phyloP scores from a whole-genome alignment of 2,797 vertebrate species.

The Acipenser transmontanus region DNA sequence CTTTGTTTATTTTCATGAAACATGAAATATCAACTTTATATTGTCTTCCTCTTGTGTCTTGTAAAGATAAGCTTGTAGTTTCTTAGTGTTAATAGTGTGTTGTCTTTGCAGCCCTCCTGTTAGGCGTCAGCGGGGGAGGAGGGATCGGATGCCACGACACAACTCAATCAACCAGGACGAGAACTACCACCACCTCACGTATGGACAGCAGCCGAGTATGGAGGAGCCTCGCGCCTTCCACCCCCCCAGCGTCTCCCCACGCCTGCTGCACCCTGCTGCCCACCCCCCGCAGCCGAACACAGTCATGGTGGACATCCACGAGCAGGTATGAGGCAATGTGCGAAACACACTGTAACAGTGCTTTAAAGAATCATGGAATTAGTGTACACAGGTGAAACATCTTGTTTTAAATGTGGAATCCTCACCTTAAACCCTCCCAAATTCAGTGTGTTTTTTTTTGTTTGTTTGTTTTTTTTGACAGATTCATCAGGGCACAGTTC shows the following conservation, averaged over 20 bases:
- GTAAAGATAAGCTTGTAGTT: not conserved
- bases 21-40: no score
- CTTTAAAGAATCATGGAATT: no score
- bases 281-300: slow-evolving; percentile 83
- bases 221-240: slow-evolving; percentile 92
- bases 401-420: no score
- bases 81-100: not conserved
- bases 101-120: slow-evolving; percentile 72
- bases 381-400: no score
- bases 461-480: slow-evolving; percentile 37
- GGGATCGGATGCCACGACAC: slow-evolving; percentile 80
- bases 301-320: slow-evolving; percentile 88
- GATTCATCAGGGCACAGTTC: slow-evolving; percentile 86
- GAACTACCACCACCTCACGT: slow-evolving; percentile 84
- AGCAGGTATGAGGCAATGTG: slow-evolving; percentile 65
- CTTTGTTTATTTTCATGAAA: no score
- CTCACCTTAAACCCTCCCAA: not conserved
- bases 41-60: no score
- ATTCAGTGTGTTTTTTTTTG: slow-evolving; percentile 1
- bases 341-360: no score
- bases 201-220: slow-evolving; percentile 75
- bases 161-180: slow-evolving; percentile 77
- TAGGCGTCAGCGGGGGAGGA: slow-evolving; percentile 83
- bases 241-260: slow-evolving; percentile 80
- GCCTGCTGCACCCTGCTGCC: slow-evolving; percentile 81